Conservation (phyloP, 2,797 vertebrate species). For the Arrhamphus sclerolepis region DNA sequence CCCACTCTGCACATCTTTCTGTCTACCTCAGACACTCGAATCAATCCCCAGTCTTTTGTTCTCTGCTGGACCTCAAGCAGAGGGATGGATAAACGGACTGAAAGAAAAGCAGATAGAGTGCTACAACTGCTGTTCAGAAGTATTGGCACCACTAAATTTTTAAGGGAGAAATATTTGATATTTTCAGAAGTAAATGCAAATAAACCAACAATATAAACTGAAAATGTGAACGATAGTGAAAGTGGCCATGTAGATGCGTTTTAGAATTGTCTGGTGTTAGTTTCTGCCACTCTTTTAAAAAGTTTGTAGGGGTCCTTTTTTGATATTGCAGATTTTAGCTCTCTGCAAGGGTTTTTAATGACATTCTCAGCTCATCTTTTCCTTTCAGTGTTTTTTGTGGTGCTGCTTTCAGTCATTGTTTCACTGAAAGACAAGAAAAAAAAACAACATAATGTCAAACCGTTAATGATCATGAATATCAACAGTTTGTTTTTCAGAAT, state of each 20-base stretch:
- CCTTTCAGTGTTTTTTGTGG: too few relatives aligned
- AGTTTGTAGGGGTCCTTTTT: too few relatives aligned
- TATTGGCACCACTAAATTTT: not conserved
- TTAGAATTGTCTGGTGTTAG: not conserved
- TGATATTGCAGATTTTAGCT: too few relatives aligned
- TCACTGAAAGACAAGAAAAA: too few relatives aligned
- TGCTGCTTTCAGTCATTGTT: too few relatives aligned
- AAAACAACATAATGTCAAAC: too few relatives aligned
- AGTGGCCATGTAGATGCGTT: not conserved
- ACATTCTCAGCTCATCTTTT: too few relatives aligned
- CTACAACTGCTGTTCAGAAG: not conserved
- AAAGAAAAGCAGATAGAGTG: slow-evolving; percentile 7
- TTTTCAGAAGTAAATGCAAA: not conserved
- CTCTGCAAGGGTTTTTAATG: too few relatives aligned
- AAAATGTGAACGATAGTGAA: too few relatives aligned
- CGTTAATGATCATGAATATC: too few relatives aligned
- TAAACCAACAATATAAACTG: not conserved
- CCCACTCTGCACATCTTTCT: slow-evolving; percentile 58
- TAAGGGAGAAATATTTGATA: too few relatives aligned
- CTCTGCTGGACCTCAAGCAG: slow-evolving; percentile 6
- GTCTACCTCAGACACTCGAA: slow-evolving; percentile 48
- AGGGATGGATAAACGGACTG: slow-evolving; percentile 18
- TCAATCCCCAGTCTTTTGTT: slow-evolving; percentile 61
- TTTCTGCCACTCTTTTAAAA: not conserved
- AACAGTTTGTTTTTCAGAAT: too few relatives aligned